A percentile compares a stretch with the other conserved stretches of the same genome.
Conservation (phyloP, 2,797 vertebrate genomes). For the Gymnoscopelus microlampas region DNA sequence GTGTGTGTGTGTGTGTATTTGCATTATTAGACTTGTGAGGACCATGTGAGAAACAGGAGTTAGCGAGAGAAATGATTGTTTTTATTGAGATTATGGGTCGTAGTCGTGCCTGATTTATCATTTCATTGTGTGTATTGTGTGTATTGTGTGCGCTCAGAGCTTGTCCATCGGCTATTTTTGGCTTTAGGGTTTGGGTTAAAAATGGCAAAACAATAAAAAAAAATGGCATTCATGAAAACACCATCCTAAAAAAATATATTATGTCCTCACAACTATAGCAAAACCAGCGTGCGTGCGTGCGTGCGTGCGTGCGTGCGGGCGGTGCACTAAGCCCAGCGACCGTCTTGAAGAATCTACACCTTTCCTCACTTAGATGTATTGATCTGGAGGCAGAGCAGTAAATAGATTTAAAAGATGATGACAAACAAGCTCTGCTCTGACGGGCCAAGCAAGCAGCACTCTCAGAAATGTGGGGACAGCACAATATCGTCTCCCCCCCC, state of each 20-base stretch:
- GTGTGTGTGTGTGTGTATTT: not conserved
- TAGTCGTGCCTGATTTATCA: no score
- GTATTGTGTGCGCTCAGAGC: no score
- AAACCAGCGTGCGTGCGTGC: slow-evolving; percentile 16
- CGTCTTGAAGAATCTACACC: slow-evolving; percentile 76
- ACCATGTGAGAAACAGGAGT: not conserved
- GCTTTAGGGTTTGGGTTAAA: no score
- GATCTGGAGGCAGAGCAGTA: slow-evolving; percentile 78
- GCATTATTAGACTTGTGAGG: not conserved
- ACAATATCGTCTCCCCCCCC: slow-evolving; percentile 73
- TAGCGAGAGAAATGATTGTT: no score
- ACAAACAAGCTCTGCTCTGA: slow-evolving; percentile 80
- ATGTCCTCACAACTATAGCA: no score
- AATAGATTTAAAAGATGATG: slow-evolving; percentile 85
- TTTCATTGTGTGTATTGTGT: no score
- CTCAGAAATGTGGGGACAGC: slow-evolving; percentile 78
- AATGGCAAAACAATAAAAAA: not conserved
- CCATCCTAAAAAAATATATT: slow-evolving; percentile 4
- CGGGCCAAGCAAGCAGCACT: slow-evolving; percentile 58
- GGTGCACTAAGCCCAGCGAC: slow-evolving; percentile 44
- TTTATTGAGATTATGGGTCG: no score
- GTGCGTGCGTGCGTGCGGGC: not conserved
- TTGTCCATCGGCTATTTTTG: no score
- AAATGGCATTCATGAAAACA: not conserved
- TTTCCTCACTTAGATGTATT: slow-evolving; percentile 84